phyloP scores from a whole-genome alignment of 1,140 invertebrate species.

The Plodia interpunctella region DNA sequence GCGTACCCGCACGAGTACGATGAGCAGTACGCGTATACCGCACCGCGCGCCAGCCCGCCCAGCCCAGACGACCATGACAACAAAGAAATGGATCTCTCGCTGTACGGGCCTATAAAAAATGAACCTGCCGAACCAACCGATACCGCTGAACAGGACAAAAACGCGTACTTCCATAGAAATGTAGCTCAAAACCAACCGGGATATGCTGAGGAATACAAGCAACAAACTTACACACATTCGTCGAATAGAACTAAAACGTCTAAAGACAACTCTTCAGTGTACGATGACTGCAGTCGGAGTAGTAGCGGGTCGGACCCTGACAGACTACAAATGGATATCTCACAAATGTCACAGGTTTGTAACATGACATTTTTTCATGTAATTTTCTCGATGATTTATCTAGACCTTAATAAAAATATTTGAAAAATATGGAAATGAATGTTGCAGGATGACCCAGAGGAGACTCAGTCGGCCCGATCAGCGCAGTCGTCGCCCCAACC shows the following conservation, averaged over 20 bases:
- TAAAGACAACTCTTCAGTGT: conserved; percentile 57
- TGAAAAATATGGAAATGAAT: background rate
- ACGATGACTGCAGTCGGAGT: conserved; percentile 73
- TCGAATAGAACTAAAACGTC: conserved; percentile 47
- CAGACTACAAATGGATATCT: conserved; percentile 75
- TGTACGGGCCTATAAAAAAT: conserved; percentile 55
- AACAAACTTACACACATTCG: conserved; percentile 43
- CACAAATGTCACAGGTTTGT: conserved; percentile 68
- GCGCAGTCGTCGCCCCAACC: conserved; percentile 68
- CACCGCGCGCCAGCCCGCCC: conserved; percentile 41
- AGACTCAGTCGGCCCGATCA: conserved; percentile 67
- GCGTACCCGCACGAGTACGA: conserved; percentile 56
- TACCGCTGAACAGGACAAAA: conserved; percentile 33
- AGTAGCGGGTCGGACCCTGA: conserved; percentile 75
- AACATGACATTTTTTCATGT: background rate
- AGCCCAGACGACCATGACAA: conserved; percentile 61
- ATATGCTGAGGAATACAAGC: conserved; percentile 59
- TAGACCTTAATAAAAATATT: too few species aligned
- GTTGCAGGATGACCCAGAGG: conserved; percentile 65
- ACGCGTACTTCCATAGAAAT: conserved; percentile 41
- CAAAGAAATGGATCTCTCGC: conserved; percentile 73
- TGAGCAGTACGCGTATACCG: conserved; percentile 52
- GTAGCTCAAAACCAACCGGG: conserved; percentile 37
- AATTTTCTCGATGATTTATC: too few species aligned
- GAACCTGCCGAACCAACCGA: conserved; percentile 48